Evolutionary conservation across 1,140 invertebrate genomes (phyloP), one percentile per base, ranked within the genome.

Genomic region (Drosophila micromelanica): DNA sequence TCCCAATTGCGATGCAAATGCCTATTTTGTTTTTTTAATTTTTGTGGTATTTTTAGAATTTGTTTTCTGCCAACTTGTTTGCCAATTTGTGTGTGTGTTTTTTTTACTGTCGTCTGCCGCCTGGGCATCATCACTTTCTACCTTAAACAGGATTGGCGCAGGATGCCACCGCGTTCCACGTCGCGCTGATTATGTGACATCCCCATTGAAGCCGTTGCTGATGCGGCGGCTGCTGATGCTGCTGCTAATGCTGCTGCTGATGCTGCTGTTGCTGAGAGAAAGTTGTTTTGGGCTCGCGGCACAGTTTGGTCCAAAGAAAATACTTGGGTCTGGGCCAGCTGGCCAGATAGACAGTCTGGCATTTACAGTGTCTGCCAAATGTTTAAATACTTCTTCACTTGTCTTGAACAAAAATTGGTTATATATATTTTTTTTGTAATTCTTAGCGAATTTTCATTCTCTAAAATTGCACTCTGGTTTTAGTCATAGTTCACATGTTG

Each of bases 241-340:
- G 27, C 5, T 27, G 27, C 4, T 27, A 5, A 0, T 45, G 37
- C 37, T n/a, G 17, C 65, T 12, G 54, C 5, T 8, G 32, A 8
- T 35, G 32, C 5, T 11, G 13, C 54, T 51, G 30, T 27, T 8
- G 49, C 57, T 23, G 54, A 74, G 82, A 76, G 82, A 86, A 86
- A 86, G 82, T 86, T 87, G 82, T 87, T 86, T 86, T 78, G 82
- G 80, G 73, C 42, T 61, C 63, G 81, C 80, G 80, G 81, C 78
- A 87, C 78, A 86, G 81, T 81, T 87, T 87, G 86, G 78, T 57
- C 68, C 78, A 72, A 71, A 78, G 56, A 54, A 70, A 74, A 67
- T 72, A 51, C 62, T 67, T 71, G 68, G 60, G 35, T 63, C 55
- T 71, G 52, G 63, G 73, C 78, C 74, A 81, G 80, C 78, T 77